Percentiles rank a stretch among this genome's conserved stretches.
Conservation (phyloP, 2,797 vertebrate species). For the Helicolenus hilgendorfi region DNA sequence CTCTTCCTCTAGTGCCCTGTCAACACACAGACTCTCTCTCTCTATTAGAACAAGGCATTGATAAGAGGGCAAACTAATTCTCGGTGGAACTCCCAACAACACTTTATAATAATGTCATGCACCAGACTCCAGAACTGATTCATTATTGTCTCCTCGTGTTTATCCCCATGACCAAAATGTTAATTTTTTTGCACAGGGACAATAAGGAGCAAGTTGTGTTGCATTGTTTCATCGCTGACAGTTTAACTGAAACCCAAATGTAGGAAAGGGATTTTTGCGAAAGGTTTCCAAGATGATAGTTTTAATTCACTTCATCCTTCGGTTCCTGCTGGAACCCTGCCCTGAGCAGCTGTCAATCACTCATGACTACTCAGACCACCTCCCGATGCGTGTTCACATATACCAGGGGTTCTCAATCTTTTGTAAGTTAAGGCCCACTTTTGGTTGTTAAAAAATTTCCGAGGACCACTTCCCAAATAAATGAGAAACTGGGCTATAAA, state of each 20-base stretch:
- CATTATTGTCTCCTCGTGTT: slow-evolving; percentile 27
- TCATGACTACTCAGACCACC: too few relatives aligned
- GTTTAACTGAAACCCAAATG: background rate
- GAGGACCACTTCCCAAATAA: too few relatives aligned
- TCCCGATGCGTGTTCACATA: too few relatives aligned
- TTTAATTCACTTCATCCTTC: background rate
- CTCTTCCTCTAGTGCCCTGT: slow-evolving; percentile 37
- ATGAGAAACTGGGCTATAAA: too few relatives aligned
- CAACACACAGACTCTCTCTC: slow-evolving; percentile 17
- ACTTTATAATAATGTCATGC: slow-evolving; percentile 48
- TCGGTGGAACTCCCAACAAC: background rate
- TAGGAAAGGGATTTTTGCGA: background rate
- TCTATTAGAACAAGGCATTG: slow-evolving; percentile 47
- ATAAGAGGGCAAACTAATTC: slow-evolving; percentile 58
- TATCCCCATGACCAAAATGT: slow-evolving; percentile 36
- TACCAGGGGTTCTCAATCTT: too few relatives aligned
- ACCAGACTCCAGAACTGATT: slow-evolving; percentile 49
- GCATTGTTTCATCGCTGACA: background rate
- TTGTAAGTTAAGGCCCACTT: too few relatives aligned
- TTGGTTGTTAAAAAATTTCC: too few relatives aligned
- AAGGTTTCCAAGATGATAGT: background rate
- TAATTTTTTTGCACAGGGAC: slow-evolving; percentile 2
- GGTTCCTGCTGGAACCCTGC: background rate
- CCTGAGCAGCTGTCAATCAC: too few relatives aligned
- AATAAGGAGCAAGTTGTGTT: background rate